Conservation (phyloP, 2,888 invertebrate species). For the Papilio protenor region DNA sequence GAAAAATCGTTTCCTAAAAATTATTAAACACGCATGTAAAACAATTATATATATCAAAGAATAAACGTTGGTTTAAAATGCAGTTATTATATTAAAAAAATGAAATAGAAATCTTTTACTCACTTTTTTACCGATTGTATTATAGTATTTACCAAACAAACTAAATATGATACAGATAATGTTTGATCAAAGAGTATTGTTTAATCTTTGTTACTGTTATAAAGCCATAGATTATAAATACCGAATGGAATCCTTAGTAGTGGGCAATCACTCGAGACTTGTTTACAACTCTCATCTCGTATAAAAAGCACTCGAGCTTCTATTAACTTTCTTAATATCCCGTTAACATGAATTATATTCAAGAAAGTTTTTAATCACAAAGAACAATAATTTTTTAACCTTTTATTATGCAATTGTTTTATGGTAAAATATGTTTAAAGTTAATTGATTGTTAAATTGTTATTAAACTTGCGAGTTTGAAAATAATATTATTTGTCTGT, state of each 20-base stretch:
- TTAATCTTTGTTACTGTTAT: slow-evolving; percentile 4
- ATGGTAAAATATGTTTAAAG: too few relatives aligned
- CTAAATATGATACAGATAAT: neutral
- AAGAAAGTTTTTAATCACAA: slow-evolving; percentile 3
- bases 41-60: too few relatives aligned
- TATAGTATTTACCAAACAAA: too few relatives aligned
- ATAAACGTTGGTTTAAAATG: too few relatives aligned
- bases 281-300: slow-evolving; percentile 23
- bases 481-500: neutral
- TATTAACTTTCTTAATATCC: slow-evolving; percentile 21
- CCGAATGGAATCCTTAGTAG: slow-evolving; percentile 18
- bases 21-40: too few relatives aligned
- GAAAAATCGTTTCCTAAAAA: too few relatives aligned
- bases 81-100: too few relatives aligned
- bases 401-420: too few relatives aligned
- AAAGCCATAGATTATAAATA: neutral
- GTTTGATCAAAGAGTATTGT: neutral
- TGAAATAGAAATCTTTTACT: too few relatives aligned
- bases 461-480: neutral
- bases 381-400: neutral
- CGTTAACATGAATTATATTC: neutral
- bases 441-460: too few relatives aligned
- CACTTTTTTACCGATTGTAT: too few relatives aligned
- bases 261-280: slow-evolving; percentile 22
- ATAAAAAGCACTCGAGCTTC: slow-evolving; percentile 13